phyloP scores from a whole-genome alignment of 2,113 vertebrate species.

The Lota lota region DNA sequence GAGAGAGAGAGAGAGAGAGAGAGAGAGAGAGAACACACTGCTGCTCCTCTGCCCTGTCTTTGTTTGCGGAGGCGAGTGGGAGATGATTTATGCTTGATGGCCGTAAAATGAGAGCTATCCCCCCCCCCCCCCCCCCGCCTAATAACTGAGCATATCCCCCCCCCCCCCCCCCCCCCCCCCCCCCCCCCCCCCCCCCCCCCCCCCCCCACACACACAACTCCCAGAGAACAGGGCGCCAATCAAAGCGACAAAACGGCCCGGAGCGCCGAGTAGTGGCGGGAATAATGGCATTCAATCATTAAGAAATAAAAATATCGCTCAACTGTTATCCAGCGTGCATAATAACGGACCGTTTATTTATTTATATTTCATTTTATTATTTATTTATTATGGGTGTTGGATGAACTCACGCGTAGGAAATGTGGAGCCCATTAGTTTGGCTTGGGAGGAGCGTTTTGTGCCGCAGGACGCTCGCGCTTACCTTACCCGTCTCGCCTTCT shows the following conservation, averaged over 20 bases:
- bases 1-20: slow-evolving; percentile 8
- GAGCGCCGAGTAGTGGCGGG: slow-evolving; percentile 9
- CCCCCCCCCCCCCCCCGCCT: too few species aligned
- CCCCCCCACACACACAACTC: background rate
- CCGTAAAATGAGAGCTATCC: slow-evolving; percentile 17
- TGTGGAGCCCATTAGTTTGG: slow-evolving; percentile 52
- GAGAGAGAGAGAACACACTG: background rate
- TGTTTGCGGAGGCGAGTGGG: slow-evolving; percentile 47
- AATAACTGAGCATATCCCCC: background rate
- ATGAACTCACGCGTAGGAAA: slow-evolving; percentile 31
- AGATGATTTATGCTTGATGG: slow-evolving; percentile 47
- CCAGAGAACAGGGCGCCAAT: slow-evolving; percentile 29
- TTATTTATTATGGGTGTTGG: slow-evolving; percentile 40
- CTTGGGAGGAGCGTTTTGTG: background rate
- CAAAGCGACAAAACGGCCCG: slow-evolving; percentile 53
- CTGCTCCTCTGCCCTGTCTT: slow-evolving; percentile 45
- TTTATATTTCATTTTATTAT: too few species aligned
- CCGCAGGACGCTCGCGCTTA: slow-evolving; percentile 9
- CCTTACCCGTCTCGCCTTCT: background rate
- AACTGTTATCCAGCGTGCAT: slow-evolving; percentile 12
- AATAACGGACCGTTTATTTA: slow-evolving; percentile 28
- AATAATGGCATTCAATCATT: slow-evolving; percentile 38
- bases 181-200: background rate
- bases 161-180: too few species aligned
- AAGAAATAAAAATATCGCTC: slow-evolving; percentile 8